These are phyloP conservation scores for Sebastes vulpes DNA, from an alignment of 2,797 vertebrate species.

Conservation along the genomic window DNA sequence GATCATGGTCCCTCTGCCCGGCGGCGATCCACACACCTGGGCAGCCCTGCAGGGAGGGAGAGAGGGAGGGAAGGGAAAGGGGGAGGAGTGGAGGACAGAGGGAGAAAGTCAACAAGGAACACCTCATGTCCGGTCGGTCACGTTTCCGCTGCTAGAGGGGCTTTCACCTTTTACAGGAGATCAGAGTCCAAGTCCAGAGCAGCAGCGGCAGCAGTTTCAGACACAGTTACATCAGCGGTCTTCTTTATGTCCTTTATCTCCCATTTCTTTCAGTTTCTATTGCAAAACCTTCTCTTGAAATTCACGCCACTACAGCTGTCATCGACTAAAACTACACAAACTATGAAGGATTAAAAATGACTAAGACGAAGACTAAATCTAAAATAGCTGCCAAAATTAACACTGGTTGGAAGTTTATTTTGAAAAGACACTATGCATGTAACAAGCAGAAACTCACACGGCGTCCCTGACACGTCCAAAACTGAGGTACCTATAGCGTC, in stretches of 20 bases:
- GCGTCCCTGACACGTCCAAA: background rate
- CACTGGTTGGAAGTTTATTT: too few species aligned
- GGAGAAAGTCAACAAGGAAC: conserved; percentile 61
- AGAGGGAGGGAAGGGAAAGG: background rate
- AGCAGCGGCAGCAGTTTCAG: background rate
- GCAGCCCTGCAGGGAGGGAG: conserved; percentile 63
- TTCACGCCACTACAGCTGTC: too few species aligned
- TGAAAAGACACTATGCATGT: too few species aligned
- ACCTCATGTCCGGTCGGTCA: conserved; percentile 39
- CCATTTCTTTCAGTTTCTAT: background rate
- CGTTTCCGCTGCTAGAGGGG: conserved; percentile 15
- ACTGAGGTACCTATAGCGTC: too few species aligned
- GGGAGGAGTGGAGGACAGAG: conserved; percentile 40
- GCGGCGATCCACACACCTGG: conserved; percentile 78
- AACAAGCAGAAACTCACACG: background rate
- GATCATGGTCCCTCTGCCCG: conserved; percentile 82
- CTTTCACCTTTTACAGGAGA: conserved; percentile 51
- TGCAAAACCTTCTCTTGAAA: background rate
- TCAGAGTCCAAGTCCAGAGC: conserved; percentile 58
- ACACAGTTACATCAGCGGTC: background rate
- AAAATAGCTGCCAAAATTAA: too few species aligned
- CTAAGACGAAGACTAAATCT: too few species aligned
- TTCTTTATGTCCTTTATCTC: background rate
- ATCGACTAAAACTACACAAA: accelerated
- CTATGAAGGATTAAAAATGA: too few species aligned